phyloP scores from a whole-genome alignment of 2,113 vertebrate genomes.

The Tursiops truncatus region DNA sequence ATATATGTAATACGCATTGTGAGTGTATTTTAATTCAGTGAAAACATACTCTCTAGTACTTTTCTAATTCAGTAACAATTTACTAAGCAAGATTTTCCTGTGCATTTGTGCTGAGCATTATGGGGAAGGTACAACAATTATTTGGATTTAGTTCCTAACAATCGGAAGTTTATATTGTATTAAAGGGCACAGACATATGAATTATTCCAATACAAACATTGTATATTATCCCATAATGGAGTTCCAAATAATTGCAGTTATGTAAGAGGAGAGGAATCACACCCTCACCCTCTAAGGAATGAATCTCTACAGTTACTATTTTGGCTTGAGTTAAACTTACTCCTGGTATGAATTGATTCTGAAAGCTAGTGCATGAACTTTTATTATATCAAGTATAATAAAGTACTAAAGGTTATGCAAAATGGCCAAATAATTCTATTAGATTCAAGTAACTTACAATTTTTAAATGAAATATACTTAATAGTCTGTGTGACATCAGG shows the following conservation, averaged over 20 bases:
- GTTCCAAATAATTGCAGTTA: background rate
- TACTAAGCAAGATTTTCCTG: background rate
- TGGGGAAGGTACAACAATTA: background rate
- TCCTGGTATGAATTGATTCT: background rate
- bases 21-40: background rate
- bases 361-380: background rate
- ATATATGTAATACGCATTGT: background rate
- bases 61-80: background rate
- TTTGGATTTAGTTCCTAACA: background rate
- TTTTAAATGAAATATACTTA: background rate
- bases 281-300: background rate
- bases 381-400: background rate
- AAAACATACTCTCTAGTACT: background rate
- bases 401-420: background rate
- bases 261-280: background rate
- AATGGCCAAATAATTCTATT: background rate
- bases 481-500: background rate
- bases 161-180: background rate
- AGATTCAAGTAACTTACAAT: background rate
- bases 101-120: background rate
- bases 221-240: background rate
- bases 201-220: background rate
- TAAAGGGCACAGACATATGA: background rate
- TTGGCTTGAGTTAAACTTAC: slow-evolving; percentile 14
- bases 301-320: background rate